Conservation (phyloP, 2,888 invertebrate genomes). For the Lydus trimaculatus region DNA sequence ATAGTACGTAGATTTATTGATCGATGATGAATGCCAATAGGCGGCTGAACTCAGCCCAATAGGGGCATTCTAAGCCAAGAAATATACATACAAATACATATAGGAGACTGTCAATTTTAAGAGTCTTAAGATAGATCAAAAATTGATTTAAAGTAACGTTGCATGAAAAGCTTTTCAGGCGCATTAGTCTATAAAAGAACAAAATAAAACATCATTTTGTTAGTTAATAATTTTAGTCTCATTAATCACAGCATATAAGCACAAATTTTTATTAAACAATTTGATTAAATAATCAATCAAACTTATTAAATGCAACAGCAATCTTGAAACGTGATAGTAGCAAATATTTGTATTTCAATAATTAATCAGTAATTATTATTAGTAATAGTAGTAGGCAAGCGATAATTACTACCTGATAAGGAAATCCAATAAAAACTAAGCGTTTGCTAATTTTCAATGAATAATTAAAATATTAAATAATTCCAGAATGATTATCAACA, state of each 20-base stretch:
- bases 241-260: not conserved
- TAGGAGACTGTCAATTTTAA: not conserved
- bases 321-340: not conserved
- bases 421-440: not conserved
- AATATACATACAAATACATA: not conserved
- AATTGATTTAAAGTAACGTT: not conserved
- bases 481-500: no score
- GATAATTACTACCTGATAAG: not conserved
- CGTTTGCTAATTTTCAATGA: not conserved
- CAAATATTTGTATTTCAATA: not conserved
- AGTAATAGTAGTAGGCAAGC: no score
- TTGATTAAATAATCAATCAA: not conserved
- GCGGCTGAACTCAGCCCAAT: not conserved
- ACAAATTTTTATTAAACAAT: not conserved
- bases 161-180: not conserved
- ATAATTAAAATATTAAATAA: conserved; percentile 9
- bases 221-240: not conserved
- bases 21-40: conserved; percentile 13
- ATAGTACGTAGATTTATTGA: conserved; percentile 16
- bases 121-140: not conserved
- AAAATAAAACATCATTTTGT: no score
- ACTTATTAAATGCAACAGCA: no score
- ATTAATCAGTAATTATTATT: not conserved
- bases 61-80: not conserved
- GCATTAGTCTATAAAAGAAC: not conserved